A percentile compares a stretch with the other conserved stretches of the same genome.
Conservation (phyloP, 53 echinoderm and acorn worm genomes). For the Echinometra lucunter region DNA sequence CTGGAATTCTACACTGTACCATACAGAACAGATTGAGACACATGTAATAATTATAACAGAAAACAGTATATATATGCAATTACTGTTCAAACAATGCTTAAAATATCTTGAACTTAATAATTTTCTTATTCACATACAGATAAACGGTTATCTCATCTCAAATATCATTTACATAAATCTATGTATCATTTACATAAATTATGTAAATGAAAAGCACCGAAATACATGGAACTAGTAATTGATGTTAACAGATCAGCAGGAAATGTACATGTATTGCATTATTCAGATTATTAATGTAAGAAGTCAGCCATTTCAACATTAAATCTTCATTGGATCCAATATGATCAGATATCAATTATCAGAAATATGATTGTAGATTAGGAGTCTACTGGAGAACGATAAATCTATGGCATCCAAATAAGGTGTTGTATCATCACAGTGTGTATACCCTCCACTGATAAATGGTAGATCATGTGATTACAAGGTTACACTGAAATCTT, state of each 20-base stretch:
- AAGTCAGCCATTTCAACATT: background rate
- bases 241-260: background rate
- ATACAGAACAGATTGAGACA: background rate
- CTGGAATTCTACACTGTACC: background rate
- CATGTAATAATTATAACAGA: background rate
- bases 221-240: background rate
- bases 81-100: background rate
- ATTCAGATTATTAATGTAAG: background rate
- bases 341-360: background rate
- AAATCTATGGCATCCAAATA: too few relatives aligned
- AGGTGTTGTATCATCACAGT: too few relatives aligned
- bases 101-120: background rate
- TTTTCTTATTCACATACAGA: background rate
- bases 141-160: background rate
- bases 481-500: too few relatives aligned
- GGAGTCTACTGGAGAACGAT: too few relatives aligned
- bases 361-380: background rate
- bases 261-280: background rate
- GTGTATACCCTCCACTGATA: too few relatives aligned
- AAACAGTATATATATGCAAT: constrained; percentile 15
- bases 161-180: background rate
- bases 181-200: background rate
- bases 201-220: background rate
- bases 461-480: too few relatives aligned
- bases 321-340: background rate